phyloP scores from a whole-genome alignment of 2,888 invertebrate genomes.

The Geotrupes spiniger region DNA sequence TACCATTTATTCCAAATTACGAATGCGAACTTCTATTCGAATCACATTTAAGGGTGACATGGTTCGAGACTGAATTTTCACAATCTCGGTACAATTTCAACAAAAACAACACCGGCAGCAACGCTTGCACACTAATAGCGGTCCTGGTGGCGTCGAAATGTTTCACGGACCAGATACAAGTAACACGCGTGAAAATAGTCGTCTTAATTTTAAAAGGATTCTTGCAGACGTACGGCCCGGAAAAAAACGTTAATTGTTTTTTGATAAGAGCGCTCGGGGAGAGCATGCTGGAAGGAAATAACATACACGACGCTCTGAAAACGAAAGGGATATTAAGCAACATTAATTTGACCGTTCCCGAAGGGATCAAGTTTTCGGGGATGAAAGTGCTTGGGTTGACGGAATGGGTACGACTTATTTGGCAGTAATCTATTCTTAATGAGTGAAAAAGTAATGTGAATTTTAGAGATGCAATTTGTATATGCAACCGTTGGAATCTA shows the following conservation, averaged over 20 bases:
- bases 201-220: not conserved
- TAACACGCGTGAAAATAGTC: too few species aligned
- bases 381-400: constrained; percentile 40
- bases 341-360: constrained; percentile 55
- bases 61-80: constrained; percentile 59
- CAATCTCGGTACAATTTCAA: constrained; percentile 58
- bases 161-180: constrained; percentile 38
- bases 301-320: constrained; percentile 53
- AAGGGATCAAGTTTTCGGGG: constrained; percentile 51
- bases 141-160: constrained; percentile 56
- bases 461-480: constrained; percentile 52
- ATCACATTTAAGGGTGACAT: constrained; percentile 44
- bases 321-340: constrained; percentile 46
- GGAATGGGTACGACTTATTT: constrained; percentile 46
- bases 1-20: constrained; percentile 48
- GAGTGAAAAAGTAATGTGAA: constrained; percentile 5
- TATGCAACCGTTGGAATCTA: constrained; percentile 47
- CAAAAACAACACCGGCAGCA: constrained; percentile 52
- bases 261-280: constrained; percentile 53
- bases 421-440: not conserved
- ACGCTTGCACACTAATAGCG: constrained; percentile 63
- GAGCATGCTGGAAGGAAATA: constrained; percentile 60
- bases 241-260: constrained; percentile 21
- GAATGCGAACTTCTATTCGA: constrained; percentile 37
- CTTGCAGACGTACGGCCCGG: constrained; percentile 22